Evolutionary conservation across 2,113 vertebrate genomes (phyloP).

Genomic region (Nesoenas mayeri): DNA sequence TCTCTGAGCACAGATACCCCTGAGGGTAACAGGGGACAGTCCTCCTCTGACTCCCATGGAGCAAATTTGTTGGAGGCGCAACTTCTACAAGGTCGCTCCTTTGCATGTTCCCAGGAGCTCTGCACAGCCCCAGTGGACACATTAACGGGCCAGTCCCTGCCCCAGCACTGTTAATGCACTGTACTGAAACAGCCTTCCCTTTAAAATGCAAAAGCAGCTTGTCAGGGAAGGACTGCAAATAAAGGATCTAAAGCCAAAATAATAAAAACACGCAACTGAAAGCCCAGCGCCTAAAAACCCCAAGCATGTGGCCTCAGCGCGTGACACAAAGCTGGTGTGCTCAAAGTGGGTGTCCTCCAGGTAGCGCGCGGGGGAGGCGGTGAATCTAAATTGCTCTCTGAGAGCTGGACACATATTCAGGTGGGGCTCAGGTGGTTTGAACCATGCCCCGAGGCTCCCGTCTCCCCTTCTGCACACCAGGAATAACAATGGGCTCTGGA

Average conservation of each 20-base stretch:
- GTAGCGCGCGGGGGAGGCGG: neutral
- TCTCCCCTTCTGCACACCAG: neutral
- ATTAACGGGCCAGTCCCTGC: slow-evolving; percentile 39
- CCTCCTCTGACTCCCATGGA: neutral
- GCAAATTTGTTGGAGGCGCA: neutral
- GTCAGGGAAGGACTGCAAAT: slow-evolving; percentile 60
- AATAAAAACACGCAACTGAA: slow-evolving; percentile 54
- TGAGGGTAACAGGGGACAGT: neutral
- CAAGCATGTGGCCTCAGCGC: neutral
- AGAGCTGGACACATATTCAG: slow-evolving; percentile 14
- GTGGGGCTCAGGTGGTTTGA: slow-evolving; percentile 26
- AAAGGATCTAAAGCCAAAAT: slow-evolving; percentile 55
- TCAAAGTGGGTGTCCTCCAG: slow-evolving; percentile 53
- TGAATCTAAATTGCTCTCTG: neutral
- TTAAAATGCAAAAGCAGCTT: slow-evolving; percentile 68
- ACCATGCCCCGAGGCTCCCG: neutral
- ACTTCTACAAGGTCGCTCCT: neutral
- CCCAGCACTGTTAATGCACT: slow-evolving; percentile 25
- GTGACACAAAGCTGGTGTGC: slow-evolving; percentile 2
- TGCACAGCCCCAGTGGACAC: neutral
- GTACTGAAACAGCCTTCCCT: slow-evolving; percentile 53
- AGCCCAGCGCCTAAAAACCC: slow-evolving; percentile 32
- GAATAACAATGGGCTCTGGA: slow-evolving; percentile 6
- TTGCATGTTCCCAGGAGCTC: slow-evolving; percentile 30
- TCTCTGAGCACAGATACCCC: neutral